Percentiles rank a stretch among this genome's conserved stretches.
phyloP scores from a whole-genome alignment of 2,888 invertebrate genomes.

The Tenthredo mesomela region DNA sequence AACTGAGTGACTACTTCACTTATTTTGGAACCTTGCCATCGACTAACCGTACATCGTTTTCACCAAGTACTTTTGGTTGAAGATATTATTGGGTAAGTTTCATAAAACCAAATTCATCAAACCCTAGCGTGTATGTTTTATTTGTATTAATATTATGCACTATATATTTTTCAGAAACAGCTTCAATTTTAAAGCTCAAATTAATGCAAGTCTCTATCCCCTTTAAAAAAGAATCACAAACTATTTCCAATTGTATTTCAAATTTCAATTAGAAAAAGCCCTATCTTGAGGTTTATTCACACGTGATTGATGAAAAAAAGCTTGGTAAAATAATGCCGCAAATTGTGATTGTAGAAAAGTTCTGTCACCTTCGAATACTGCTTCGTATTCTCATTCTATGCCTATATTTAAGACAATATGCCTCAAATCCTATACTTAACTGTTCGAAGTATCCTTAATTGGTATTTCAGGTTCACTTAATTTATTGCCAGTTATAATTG shows the following conservation, averaged over 20 bases:
- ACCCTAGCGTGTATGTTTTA: not conserved
- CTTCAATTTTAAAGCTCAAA: no score
- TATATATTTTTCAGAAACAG: no score
- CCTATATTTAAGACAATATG: not conserved
- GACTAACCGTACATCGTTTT: conserved; percentile 3
- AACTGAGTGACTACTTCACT: not conserved
- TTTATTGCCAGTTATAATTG: not conserved
- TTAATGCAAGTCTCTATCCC: no score
- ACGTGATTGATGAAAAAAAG: not conserved
- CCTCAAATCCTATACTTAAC: not conserved
- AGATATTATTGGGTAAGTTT: not conserved
- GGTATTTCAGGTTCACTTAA: not conserved
- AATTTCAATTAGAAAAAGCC: not conserved
- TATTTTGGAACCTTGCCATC: not conserved
- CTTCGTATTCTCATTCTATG: not conserved
- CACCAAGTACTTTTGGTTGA: not conserved
- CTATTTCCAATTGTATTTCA: not conserved
- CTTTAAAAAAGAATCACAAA: no score
- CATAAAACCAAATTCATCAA: not conserved
- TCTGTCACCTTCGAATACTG: not conserved
- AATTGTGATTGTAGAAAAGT: not conserved
- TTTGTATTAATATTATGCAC: no score
- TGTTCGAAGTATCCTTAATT: not conserved
- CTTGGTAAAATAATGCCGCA: not conserved
- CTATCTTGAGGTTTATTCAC: not conserved